Conservation (phyloP, 2,797 vertebrate species). For the Parauchenoglanis punctatus region DNA sequence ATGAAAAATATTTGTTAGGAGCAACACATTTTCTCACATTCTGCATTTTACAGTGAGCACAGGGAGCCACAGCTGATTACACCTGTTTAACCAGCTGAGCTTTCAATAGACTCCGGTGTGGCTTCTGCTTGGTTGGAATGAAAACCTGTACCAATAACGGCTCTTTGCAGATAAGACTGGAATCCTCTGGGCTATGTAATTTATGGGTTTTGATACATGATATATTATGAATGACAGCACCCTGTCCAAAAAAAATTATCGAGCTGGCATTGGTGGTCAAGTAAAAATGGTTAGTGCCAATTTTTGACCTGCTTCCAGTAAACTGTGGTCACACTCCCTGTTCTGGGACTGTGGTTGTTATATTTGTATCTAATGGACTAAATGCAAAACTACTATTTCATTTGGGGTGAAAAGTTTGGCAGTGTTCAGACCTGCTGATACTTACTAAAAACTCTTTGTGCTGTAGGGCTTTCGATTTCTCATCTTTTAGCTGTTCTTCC, state of each 20-base stretch:
- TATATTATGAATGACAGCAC: constrained; percentile 41
- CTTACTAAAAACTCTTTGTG: constrained; percentile 56
- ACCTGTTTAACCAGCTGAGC: too few species aligned
- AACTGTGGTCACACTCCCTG: constrained; percentile 40
- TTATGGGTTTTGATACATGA: constrained; percentile 30
- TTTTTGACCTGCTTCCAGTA: constrained; percentile 25
- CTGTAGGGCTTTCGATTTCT: constrained; percentile 40
- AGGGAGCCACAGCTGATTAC: neutral
- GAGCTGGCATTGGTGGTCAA: neutral
- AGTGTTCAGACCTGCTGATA: neutral
- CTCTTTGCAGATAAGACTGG: too few species aligned
- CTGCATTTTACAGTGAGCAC: constrained; percentile 46
- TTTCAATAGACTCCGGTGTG: too few species aligned
- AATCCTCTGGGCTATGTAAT: neutral
- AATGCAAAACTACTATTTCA: constrained; percentile 11
- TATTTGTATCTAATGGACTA: constrained; percentile 32
- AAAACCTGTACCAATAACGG: too few species aligned
- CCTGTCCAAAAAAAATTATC: neutral
- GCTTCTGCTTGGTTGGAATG: too few species aligned
- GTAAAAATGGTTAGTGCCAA: constrained; percentile 17
- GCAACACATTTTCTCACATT: constrained; percentile 61
- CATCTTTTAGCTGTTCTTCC: constrained; percentile 49
- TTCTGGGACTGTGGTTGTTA: constrained; percentile 33
- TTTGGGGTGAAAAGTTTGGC: neutral
- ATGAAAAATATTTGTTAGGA: constrained; percentile 53